Conservation (phyloP, 2,888 invertebrate genomes). For the Hirtodrosophila trivittata region DNA sequence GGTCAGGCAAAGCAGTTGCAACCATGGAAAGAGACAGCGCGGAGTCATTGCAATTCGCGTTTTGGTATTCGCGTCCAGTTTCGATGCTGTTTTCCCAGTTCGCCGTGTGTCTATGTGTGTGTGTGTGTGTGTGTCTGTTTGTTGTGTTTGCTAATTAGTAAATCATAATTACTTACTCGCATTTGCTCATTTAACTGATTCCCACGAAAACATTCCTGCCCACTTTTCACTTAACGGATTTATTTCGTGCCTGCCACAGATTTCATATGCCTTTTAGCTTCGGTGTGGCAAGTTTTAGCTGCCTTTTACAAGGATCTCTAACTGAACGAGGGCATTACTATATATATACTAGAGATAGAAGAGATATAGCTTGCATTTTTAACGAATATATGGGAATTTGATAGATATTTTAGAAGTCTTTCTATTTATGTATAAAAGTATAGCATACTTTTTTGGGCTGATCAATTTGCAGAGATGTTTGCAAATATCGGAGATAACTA, state of each 20-base stretch:
- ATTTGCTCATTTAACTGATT: conserved; percentile 66
- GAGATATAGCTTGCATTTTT: not conserved
- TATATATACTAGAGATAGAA: no score
- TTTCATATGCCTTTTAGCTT: no score
- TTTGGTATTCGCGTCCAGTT: conserved; percentile 39
- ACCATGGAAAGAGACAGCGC: not conserved
- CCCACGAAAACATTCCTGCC: not conserved
- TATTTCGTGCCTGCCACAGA: not conserved
- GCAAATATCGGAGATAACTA: no score
- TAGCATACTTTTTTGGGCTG: no score
- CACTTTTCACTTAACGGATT: no score
- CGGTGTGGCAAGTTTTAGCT: no score
- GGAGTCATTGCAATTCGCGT: conserved; percentile 13
- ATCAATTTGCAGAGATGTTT: no score
- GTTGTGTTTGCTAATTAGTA: conserved; percentile 72
- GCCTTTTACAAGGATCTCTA: no score
- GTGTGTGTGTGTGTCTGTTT: conserved; percentile 10
- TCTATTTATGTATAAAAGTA: no score
- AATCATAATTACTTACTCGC: conserved; percentile 76
- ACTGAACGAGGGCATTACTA: no score
- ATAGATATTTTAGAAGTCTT: no score
- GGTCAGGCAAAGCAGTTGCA: no score
- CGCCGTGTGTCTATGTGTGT: conserved; percentile 35
- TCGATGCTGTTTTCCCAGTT: conserved; percentile 37
- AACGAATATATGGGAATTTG: not conserved